Base-by-base conservation (phyloP, 2,888 invertebrate species). In the Dryobota labecula region DNA sequence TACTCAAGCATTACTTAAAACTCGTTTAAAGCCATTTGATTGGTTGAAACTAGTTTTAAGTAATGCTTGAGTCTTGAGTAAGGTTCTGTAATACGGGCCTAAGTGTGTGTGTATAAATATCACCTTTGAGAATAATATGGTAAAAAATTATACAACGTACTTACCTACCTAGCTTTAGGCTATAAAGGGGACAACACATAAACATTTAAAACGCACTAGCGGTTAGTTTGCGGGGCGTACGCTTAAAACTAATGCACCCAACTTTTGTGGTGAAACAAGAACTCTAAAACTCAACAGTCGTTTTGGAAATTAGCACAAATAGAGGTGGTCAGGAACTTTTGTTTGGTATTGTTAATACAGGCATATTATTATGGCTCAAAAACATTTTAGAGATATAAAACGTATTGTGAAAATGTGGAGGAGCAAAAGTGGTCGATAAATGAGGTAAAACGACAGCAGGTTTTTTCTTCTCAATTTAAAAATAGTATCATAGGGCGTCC, bases 211-310 rank as follows among this genome's bases (percentile, higher is more conserved):
- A 82, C 64, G 73, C 72, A 70, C 70, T 6, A 27, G 65, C 45
- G 65, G 53, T 63, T 47, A 11, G 47, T 58, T 65, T 63, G 61
- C 53, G 51, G 80, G 18, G n/a, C 27, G 38, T 33, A 49, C 73
- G 43, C 56, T 30, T 66, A 15, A 62, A 58, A 70, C 65, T 69
- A 69, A 66, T 78, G 63, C 72, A 72, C 36, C 45, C 36, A 71
- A 77, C 60, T 67, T 72, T 54, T 41, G 76, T 76, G 82, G 82
- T 80, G 83, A 84, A 87, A 86, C 88, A 86, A 82, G 78, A 84
- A 84, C 80, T 78, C 64, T 69, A 51, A 72, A 81, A 76, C 61
- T 72, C 85, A 73, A 80, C 76, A 83, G 81, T 87, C 79, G 83
- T 85, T 86, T 84, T 73, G 73, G 80, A 76, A 86, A 86, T 85